Percentiles rank a stretch among this genome's conserved stretches.
phyloP scores from a whole-genome alignment of 2,888 invertebrate species.

The Balanococcus diminutus region DNA sequence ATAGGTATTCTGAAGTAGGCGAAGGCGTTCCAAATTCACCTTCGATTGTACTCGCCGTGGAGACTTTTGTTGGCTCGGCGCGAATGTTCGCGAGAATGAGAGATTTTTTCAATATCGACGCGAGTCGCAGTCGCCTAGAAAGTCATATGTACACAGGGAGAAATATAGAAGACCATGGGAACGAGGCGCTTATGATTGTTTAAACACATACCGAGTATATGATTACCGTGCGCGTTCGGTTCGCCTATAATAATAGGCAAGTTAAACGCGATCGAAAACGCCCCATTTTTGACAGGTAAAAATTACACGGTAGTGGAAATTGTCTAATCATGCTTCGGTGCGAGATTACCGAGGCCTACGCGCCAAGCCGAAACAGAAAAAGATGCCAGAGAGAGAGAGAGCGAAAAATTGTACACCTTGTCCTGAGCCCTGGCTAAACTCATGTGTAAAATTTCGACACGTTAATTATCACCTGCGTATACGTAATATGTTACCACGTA shows the following conservation, averaged over 20 bases:
- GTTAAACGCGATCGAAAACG: slow-evolving; percentile 53
- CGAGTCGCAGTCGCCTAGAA: background rate
- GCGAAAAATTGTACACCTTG: background rate
- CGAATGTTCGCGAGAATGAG: background rate
- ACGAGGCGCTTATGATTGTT: slow-evolving; percentile 42
- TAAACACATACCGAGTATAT: slow-evolving; percentile 42
- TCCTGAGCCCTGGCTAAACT: background rate
- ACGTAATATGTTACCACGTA: background rate
- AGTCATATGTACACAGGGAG: background rate
- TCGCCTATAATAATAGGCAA: slow-evolving; percentile 46
- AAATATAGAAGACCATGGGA: background rate
- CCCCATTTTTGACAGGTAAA: slow-evolving; percentile 54
- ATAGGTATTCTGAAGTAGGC: background rate
- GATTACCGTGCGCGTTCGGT: slow-evolving; percentile 10
- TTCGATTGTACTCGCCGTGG: background rate
- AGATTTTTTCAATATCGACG: background rate
- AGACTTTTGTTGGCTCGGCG: background rate
- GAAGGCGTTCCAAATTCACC: background rate
- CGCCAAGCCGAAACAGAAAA: background rate
- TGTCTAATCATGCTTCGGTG: slow-evolving; percentile 51
- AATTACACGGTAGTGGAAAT: slow-evolving; percentile 54
- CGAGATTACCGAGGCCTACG: background rate
- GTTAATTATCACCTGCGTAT: slow-evolving; percentile 13
- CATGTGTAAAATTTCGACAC: background rate
- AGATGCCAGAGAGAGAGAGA: background rate